Base-by-base conservation (phyloP, 2,113 vertebrate genomes). In the Hipposideros armiger region DNA sequence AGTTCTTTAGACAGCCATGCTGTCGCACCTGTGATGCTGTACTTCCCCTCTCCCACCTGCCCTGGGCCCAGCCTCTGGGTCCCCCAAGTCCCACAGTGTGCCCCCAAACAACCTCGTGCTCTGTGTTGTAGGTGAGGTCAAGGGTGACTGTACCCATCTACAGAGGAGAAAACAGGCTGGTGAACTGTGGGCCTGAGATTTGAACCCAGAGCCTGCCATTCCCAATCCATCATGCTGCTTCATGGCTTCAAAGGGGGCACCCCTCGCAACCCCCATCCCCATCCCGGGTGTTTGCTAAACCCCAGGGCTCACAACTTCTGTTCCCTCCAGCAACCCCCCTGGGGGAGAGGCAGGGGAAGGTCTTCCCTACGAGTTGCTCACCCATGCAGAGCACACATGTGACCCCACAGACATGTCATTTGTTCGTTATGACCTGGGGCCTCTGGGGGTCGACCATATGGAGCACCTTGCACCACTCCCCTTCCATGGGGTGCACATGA, bases 401-500 rank as follows among this genome's bases (percentile, higher is more conserved):
- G 62, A 72, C 11, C 62, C 62, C 58, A 64, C 9, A 47, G 64
- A n/a, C 40, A 3, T 1, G 50, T 1, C 7, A 47, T 47, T 47
- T 50, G 47, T 50, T 50, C 13, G 47, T 50, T 50, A n/a, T 30
- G 47, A 56, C 3, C 15, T 40, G 19, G 30, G 52, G 16, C 16
- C n/a, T 62, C 42, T 15, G 2, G 50, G 28, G 73, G 47, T n/a
- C 14, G 13, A 76, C 50, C 26, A n/a, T 0, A 20, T 60, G 19
- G 15, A 19, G 3, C 3, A 5, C 24, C n/a, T 20, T 90, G 72
- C 30, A 13, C 11, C 1, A 0, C 0, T 28, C 72, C 15, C 10
- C 13, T 42, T 28, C 28, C 20, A 32, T 1, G 26, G 15, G 24
- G 4, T 28, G 4, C n/a, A 66, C 62, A 36, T 4, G 56, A 28